Base-by-base conservation (phyloP, 2,888 invertebrate species). In the Ellobium chinense region DNA sequence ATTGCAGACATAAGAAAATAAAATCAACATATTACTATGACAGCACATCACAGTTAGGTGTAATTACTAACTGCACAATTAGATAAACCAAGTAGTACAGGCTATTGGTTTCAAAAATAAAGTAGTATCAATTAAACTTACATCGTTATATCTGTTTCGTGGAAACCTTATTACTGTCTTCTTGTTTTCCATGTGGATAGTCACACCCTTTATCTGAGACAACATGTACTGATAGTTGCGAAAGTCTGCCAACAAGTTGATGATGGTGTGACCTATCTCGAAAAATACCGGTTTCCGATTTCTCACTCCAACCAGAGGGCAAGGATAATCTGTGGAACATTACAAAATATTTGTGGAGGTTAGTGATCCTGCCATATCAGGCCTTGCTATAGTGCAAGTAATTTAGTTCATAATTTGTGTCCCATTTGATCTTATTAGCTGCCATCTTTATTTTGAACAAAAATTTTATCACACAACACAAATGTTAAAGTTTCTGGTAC, bases 241-340 rank as follows among this genome's bases (percentile, higher is more conserved):
- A 91, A 97, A 97, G 93, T 97, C 97, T 27, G 96, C 97, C 85
- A 97, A 93, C 77, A 97, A 94, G 93, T 96, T 97, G 93, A 97
- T 96, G 82, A 97, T 96, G 14, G 97, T 97, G 91, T 97, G 97
- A 0, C 97, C 97, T 81, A 97, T 96, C 93, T 97, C 97, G 39
- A 95, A 96, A 91, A 96, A 97, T 5, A 97, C 96, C 0, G 97
- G 95, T 86, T 96, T 96, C 21, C 97, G 94, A 89, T 95, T 95
- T 34, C 96, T 94, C 27, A 96, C 95, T 27, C 96, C 96, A 72
- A 97, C 95, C 83, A 97, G 94, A 0, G 97, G 96, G 90, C 96
- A 96, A 0, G 97, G 97, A 93, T 97, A 97, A 91, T 96, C 93
- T 93, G 87, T 24, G 88, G 31, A 36, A 36, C n/a, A n/a, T n/a